A percentile compares a stretch with the other conserved stretches of the same genome.
Conservation (phyloP, 2,888 invertebrate genomes). For the Scaptodrosophila latifasciaeformis region DNA sequence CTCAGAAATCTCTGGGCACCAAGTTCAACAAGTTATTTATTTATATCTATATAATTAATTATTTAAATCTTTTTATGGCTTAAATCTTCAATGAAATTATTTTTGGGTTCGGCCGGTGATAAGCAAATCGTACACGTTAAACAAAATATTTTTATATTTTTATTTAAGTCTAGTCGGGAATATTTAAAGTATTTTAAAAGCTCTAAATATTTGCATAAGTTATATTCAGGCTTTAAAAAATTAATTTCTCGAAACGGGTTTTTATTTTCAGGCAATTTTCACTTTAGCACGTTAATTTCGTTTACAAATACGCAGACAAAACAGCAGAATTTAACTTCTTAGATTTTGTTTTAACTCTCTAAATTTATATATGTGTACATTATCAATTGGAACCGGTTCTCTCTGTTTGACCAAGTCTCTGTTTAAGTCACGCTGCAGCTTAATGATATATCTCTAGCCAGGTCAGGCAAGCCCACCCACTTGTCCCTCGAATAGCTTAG, state of each 20-base stretch:
- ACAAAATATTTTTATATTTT: background rate
- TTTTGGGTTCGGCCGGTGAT: background rate
- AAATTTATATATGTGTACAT: background rate
- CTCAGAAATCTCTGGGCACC: background rate
- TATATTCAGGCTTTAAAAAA: slow-evolving; percentile 11
- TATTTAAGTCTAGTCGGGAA: slow-evolving; percentile 5
- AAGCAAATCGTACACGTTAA: background rate
- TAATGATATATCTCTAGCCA: background rate
- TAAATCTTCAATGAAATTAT: background rate
- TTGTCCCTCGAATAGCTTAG: slow-evolving; percentile 2
- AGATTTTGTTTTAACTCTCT: background rate
- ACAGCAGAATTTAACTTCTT: background rate
- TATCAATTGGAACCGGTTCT: too few relatives aligned
- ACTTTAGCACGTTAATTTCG: slow-evolving; percentile 56
- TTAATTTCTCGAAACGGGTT: slow-evolving; percentile 43
- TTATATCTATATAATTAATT: slow-evolving; percentile 1
- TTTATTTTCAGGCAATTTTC: slow-evolving; percentile 44
- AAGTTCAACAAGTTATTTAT: background rate
- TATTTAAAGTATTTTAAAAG: slow-evolving; percentile 26
- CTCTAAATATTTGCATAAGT: slow-evolving; percentile 58
- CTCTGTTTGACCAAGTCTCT: too few relatives aligned
- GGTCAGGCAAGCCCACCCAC: slow-evolving; percentile 15
- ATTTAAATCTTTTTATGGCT: background rate
- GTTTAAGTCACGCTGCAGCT: slow-evolving; percentile 30
- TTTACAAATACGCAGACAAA: slow-evolving; percentile 42